Evolutionary conservation across 2,113 vertebrate genomes (phyloP).

Genomic region (Anser brachyrhynchus): DNA sequence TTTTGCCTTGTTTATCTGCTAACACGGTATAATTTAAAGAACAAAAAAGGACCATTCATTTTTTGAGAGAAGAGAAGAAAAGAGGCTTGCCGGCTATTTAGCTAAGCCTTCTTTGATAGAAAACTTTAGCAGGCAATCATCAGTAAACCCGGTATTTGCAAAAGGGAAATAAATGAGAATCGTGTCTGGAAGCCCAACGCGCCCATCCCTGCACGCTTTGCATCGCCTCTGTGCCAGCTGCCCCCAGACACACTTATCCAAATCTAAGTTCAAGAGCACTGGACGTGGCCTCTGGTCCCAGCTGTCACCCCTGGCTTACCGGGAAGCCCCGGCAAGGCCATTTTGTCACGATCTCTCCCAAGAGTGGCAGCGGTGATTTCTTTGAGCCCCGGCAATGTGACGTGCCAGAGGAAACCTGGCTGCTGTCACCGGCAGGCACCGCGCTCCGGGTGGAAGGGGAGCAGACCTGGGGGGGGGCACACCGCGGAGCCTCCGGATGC

Average conservation of each 20-base stretch:
- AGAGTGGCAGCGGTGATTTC: background rate
- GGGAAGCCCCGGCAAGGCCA: background rate
- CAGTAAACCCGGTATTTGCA: background rate
- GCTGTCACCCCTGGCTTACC: background rate
- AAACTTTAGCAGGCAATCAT: slow-evolving; percentile 22
- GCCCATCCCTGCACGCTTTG: background rate
- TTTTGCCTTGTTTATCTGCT: background rate
- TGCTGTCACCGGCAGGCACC: background rate
- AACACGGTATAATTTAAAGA: background rate
- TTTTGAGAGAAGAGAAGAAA: background rate
- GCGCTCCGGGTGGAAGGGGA: background rate
- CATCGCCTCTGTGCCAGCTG: background rate
- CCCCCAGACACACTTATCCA: background rate
- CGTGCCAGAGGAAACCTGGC: background rate
- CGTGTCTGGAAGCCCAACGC: background rate
- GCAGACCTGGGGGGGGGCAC: rapidly evolving
- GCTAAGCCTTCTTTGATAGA: background rate
- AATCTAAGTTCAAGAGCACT: rapidly evolving
- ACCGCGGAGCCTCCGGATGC: rapidly evolving
- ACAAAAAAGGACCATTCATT: background rate
- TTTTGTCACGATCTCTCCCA: background rate
- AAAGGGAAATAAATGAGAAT: slow-evolving; percentile 39
- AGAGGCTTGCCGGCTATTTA: background rate
- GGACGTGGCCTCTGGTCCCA: background rate
- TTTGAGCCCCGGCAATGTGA: background rate